These are phyloP conservation scores for Pipistrellus pipistrellus DNA, from an alignment of 2,797 vertebrate species.

Conservation along the genomic window DNA sequence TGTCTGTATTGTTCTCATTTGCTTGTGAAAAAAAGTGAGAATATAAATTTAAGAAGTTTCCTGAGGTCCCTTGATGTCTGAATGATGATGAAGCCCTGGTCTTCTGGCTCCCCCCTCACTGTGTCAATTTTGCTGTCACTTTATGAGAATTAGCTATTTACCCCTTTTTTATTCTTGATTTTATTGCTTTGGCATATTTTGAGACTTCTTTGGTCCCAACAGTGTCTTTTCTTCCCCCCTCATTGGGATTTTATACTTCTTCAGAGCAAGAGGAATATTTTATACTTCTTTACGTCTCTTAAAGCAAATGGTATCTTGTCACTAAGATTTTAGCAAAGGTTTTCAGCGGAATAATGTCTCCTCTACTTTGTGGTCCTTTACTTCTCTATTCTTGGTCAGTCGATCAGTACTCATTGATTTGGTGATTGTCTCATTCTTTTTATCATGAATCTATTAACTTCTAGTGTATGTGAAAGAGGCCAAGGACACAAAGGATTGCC, in stretches of 20 bases:
- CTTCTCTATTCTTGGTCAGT: neutral
- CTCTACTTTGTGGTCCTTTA: neutral
- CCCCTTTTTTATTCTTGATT: constrained; percentile 13
- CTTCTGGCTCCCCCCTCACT: neutral
- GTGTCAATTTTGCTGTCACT: neutral
- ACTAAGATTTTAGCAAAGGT: neutral
- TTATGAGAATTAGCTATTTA: neutral
- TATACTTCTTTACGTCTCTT: constrained; percentile 17
- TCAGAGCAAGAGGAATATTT: neutral
- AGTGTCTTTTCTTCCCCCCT: neutral
- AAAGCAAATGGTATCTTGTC: neutral
- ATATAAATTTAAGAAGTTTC: neutral
- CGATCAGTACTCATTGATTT: constrained; percentile 39
- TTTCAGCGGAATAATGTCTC: neutral
- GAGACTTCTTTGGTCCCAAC: neutral
- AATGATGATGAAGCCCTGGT: neutral
- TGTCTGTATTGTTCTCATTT: neutral
- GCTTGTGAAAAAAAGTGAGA: neutral
- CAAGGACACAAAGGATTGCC: neutral
- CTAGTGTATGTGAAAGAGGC: neutral
- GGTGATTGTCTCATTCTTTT: neutral
- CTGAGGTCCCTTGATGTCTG: neutral
- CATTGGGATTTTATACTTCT: neutral
- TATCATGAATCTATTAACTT: constrained; percentile 24
- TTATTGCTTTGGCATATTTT: constrained; percentile 7